Conservation (phyloP, 2,888 invertebrate species). For the Leptopilina syphax region DNA sequence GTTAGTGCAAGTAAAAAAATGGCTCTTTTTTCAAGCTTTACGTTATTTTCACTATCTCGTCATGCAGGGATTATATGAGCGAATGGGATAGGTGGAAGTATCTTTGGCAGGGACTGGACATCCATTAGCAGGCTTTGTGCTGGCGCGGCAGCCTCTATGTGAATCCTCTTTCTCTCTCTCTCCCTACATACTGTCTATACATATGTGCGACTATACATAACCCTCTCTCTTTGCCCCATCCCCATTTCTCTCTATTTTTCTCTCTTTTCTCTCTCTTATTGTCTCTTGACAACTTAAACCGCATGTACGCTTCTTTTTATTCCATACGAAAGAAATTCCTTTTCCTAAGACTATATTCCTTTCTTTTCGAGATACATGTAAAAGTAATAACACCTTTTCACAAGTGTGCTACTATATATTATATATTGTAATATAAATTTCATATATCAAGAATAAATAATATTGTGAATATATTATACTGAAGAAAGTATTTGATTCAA, state of each 20-base stretch:
- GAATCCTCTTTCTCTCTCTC: slow-evolving; percentile 54
- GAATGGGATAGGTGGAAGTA: slow-evolving; percentile 68
- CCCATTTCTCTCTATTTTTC: slow-evolving; percentile 26
- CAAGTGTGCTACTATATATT: no score
- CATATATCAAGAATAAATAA: no score
- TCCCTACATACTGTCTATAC: no score
- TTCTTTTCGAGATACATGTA: background rate
- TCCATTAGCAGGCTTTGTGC: slow-evolving; percentile 76
- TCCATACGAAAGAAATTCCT: slow-evolving; percentile 10
- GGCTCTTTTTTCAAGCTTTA: slow-evolving; percentile 28
- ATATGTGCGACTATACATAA: slow-evolving; percentile 56
- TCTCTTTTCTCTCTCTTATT: slow-evolving; percentile 47
- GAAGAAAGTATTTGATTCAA: no score
- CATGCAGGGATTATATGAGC: slow-evolving; percentile 58
- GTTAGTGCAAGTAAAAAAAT: slow-evolving; percentile 13
- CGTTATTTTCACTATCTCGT: slow-evolving; percentile 48
- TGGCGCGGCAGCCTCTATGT: slow-evolving; percentile 54
- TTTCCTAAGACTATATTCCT: slow-evolving; percentile 42
- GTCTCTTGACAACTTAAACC: slow-evolving; percentile 24
- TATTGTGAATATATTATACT: no score
- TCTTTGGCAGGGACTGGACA: slow-evolving; percentile 75
- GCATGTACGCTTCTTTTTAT: background rate
- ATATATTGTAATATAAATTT: no score
- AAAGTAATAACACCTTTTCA: background rate
- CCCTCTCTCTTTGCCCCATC: slow-evolving; percentile 57